Base-by-base conservation (phyloP, 1,140 invertebrate genomes). In the Drosophila teissieri region DNA sequence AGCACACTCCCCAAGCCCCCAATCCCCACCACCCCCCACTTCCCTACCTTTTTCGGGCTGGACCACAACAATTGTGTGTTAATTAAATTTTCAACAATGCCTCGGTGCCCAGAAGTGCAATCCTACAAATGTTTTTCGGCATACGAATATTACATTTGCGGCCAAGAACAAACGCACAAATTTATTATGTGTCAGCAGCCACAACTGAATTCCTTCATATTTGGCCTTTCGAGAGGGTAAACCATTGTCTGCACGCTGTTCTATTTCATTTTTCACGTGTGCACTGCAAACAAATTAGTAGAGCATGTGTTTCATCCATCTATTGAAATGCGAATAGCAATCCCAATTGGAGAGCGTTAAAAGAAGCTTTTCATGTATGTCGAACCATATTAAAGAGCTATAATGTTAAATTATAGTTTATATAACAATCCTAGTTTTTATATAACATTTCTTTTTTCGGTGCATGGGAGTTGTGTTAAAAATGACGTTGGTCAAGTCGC, bases 1-100 rank as follows among this genome's bases (percentile, higher is more conserved):
- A 73, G 68, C 44, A 24, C 17, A 14, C 34, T 14, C 22, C 31
- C 11, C 3, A 17, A 37, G 4, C 45, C 34, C 14, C 42, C 4
- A 46, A 17, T 19, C 8, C 4, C 8, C 31, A 12, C 17, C 24
- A 24, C 4, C 4, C 4, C 40, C 14, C 19, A 19, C 19, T 19
- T 45, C 48, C 4, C 6, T 22, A 8, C 22, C 60, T 48, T 51
- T 44, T 42, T 52, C 53, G 36, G 72, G 55, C 31, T 78, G 80
- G 61, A 65, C 46, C 58, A 60, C 53, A 79, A 78, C 72, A 79
- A 76, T 80, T 79, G 79, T 72, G 76, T 67, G 79, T 88, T 86
- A 86, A 86, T 88, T 86, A 86, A 83, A 88, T 77, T 86, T 78
- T 73, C 57, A 73, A 75, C 79, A 88, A 73, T 79, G 40, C 53